Evolutionary conservation across 2,888 invertebrate species (phyloP).

Genomic region (Caenorhabditis sp.): DNA sequence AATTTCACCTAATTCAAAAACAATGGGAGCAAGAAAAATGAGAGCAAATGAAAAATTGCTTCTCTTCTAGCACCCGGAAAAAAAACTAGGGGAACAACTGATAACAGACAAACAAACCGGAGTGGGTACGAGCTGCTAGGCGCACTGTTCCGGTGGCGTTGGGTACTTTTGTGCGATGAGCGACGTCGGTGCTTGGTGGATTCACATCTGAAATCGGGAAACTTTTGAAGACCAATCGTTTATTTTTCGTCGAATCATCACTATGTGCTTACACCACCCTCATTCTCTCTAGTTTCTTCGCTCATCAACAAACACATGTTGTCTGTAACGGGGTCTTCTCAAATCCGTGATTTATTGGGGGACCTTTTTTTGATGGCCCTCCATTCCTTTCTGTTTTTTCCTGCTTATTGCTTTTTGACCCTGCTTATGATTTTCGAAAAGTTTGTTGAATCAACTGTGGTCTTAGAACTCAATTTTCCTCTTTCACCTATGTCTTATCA

Average conservation of each 20-base stretch:
- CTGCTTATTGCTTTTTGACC: background rate
- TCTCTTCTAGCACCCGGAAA: constrained; percentile 28
- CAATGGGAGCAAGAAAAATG: constrained; percentile 3
- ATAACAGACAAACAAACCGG: constrained; percentile 60
- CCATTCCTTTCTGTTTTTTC: constrained; percentile 6
- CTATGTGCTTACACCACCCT: constrained; percentile 24
- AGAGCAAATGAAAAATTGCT: constrained; percentile 10
- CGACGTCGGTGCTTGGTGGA: constrained; percentile 73
- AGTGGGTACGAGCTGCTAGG: constrained; percentile 76
- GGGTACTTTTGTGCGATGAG: constrained; percentile 70
- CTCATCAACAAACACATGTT: constrained; percentile 63
- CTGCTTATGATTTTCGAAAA: background rate
- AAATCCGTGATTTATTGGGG: constrained; percentile 46
- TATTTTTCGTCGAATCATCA: constrained; percentile 28
- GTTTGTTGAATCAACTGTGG: background rate
- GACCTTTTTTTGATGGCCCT: constrained; percentile 10
- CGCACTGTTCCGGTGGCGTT: constrained; percentile 78
- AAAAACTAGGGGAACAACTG: constrained; percentile 24
- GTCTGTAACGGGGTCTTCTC: constrained; percentile 17
- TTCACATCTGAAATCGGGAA: constrained; percentile 66
- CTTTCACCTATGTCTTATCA: constrained; percentile 21
- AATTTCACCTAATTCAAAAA: constrained; percentile 22
- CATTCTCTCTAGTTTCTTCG: constrained; percentile 27
- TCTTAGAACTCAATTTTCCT: constrained; percentile 14
- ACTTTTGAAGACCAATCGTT: constrained; percentile 35